phyloP scores from a whole-genome alignment of 2,113 vertebrate species.

The Mus spicilegus region DNA sequence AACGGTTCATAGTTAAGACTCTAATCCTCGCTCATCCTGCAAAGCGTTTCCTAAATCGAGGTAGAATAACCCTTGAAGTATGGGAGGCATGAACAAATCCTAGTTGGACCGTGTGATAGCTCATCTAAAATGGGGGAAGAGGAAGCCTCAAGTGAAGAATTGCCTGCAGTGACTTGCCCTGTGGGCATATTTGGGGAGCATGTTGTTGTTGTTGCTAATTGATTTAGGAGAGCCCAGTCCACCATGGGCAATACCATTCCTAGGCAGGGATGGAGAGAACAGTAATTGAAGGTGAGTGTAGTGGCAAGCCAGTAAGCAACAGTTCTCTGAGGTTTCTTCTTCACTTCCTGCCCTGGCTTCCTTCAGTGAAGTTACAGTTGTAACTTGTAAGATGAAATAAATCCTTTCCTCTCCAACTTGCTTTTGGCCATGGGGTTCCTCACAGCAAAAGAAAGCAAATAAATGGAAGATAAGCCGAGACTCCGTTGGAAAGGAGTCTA shows the following conservation, averaged over 20 bases:
- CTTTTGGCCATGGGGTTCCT: not conserved
- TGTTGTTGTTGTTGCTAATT: not conserved
- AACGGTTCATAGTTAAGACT: not conserved
- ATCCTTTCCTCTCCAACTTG: not conserved
- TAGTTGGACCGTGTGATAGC: not conserved
- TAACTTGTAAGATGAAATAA: not conserved
- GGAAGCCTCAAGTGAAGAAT: not conserved
- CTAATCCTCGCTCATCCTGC: not conserved
- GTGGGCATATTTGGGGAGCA: not conserved
- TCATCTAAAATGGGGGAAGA: not conserved
- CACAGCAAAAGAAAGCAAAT: not conserved
- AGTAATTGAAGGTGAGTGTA: not conserved
- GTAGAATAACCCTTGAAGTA: not conserved
- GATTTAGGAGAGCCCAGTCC: not conserved
- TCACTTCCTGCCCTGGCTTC: not conserved
- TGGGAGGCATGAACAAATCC: not conserved
- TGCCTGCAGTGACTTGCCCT: not conserved
- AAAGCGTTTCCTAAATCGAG: not conserved
- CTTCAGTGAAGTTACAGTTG: not conserved
- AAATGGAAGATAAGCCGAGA: not conserved
- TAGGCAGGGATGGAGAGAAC: not conserved
- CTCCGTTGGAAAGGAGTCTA: not conserved
- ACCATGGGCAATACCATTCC: too few relatives aligned
- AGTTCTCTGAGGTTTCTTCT: not conserved
- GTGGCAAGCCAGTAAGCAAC: not conserved